Base-by-base conservation (phyloP, 2,797 vertebrate species). In the Lithobates pipiens region DNA sequence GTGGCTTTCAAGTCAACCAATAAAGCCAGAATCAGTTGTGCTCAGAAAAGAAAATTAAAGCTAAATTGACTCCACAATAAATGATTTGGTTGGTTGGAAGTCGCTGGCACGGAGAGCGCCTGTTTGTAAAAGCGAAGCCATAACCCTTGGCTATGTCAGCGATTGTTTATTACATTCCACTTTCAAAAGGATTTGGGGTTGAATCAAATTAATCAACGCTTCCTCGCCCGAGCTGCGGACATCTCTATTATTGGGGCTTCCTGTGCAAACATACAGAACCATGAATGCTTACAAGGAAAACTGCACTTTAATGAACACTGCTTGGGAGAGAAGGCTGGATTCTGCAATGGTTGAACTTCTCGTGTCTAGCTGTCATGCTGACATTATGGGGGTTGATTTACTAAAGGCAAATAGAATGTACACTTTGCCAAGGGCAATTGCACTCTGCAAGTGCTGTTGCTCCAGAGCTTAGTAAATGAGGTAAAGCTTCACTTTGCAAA, bases 161-260 rank as follows among this genome's bases (percentile, higher is more conserved):
- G 9, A 18, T 36, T 71, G 69, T 39, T 36, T 39, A 71, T 71
- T 39, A 36, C 32, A 71, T 36, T 71, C 11, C 69, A 71, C 3
- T 71, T 71, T 71, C 18, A 36, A 71, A 71, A 71, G 16, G 29
- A 71, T 18, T 39, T 34, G 29, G 29, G 21, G 32, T 71, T 71
- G 69, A 39, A 36, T 71, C 18, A 71, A 71, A 71, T 36, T 18
- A 71, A 71, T 71, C 69, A 71, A 71, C 69, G 16, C 69, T 15
- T 21, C 21, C 36, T 61, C 10, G 10, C 32, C 54, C 8, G 54
- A 61, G 54, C 54, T 9, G n/a, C 69, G 23, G 69, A 10, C 18
- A 39, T 36, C 2, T 36, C 68, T 16, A 32, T 70, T 13, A 16
- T 11, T 36, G 32, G 68, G 25, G 32, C 7, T n/a, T 23, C 8